These are phyloP conservation scores for Zaprionus bogoriensis DNA, from an alignment of 2,888 invertebrate genomes.

Conservation along the genomic window DNA sequence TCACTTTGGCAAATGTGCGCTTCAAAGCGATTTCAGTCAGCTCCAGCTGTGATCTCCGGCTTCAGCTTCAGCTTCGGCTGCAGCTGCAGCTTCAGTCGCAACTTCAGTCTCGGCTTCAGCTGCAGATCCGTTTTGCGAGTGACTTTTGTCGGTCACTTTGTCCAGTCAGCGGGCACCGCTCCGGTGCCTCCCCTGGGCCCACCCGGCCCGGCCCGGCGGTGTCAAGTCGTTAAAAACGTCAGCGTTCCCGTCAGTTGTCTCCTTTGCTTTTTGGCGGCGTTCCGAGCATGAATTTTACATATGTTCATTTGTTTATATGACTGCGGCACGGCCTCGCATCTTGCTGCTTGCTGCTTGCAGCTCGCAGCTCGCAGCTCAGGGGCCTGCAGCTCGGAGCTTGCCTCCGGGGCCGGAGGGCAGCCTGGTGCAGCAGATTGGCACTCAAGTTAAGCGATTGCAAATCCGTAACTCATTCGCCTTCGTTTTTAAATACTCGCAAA, in stretches of 20 bases:
- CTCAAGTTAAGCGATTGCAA: conserved; percentile 78
- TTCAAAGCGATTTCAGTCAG: conserved; percentile 65
- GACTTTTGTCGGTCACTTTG: conserved; percentile 78
- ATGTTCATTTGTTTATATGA: conserved; percentile 76
- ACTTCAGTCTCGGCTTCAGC: conserved; percentile 16
- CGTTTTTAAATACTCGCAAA: conserved; percentile 63
- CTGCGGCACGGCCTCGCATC: conserved; percentile 29
- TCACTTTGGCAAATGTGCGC: conserved; percentile 80
- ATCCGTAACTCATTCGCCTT: conserved; percentile 79
- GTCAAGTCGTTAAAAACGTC: conserved; percentile 74
- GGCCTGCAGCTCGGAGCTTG: too few relatives aligned
- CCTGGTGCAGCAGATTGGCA: conserved; percentile 62
- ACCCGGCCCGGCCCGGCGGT: conserved; percentile 16
- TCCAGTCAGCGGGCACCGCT: conserved; percentile 52
- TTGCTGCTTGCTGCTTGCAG: too few relatives aligned
- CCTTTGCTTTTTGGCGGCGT: conserved; percentile 32
- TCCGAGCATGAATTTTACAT: conserved; percentile 71
- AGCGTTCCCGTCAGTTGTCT: conserved; percentile 53
- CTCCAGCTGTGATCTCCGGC: conserved; percentile 5
- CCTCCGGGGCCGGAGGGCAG: conserved; percentile 25
- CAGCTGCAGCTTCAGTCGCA: conserved; percentile 18
- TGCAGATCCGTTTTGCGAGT: conserved; percentile 38
- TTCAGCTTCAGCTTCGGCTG: conserved; percentile 30
- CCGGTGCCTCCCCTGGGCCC: not conserved
- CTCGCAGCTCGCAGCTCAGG: too few relatives aligned